These are phyloP conservation scores for Rhinella marina DNA, from an alignment of 2,797 vertebrate genomes.

Conservation along the genomic window DNA sequence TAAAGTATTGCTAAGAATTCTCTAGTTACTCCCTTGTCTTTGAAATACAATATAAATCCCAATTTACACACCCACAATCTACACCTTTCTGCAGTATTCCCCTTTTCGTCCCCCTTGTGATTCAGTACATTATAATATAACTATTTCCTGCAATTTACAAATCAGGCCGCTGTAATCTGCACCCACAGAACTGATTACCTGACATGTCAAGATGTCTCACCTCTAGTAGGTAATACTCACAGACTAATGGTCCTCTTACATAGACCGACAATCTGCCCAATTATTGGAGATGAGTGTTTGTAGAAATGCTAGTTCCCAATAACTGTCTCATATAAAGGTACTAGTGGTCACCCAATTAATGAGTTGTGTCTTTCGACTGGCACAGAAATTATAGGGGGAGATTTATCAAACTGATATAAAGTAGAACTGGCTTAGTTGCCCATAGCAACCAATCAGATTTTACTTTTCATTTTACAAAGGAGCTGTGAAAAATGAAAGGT, in stretches of 20 bases:
- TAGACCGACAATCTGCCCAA: no score
- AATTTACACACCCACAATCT: constrained; percentile 29
- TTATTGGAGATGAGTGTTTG: no score
- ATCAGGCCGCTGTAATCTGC: neutral
- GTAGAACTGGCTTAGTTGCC: no score
- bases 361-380: no score
- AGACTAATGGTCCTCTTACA: neutral
- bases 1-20: neutral
- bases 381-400: no score
- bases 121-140: constrained; percentile 9
- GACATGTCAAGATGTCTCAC: neutral
- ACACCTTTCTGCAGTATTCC: neutral
- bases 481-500: no score
- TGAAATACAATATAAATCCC: constrained; percentile 11
- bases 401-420: no score
- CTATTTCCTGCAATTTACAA: constrained; percentile 30
- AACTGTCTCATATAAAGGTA: no score
- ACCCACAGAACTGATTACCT: neutral
- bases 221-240: neutral
- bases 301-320: no score
- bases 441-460: no score
- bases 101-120: constrained; percentile 1
- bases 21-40: neutral
- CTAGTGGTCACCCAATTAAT: no score
- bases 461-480: no score